Conservation (phyloP, 2,888 invertebrate genomes). For the Nipponacmea schrenckii region DNA sequence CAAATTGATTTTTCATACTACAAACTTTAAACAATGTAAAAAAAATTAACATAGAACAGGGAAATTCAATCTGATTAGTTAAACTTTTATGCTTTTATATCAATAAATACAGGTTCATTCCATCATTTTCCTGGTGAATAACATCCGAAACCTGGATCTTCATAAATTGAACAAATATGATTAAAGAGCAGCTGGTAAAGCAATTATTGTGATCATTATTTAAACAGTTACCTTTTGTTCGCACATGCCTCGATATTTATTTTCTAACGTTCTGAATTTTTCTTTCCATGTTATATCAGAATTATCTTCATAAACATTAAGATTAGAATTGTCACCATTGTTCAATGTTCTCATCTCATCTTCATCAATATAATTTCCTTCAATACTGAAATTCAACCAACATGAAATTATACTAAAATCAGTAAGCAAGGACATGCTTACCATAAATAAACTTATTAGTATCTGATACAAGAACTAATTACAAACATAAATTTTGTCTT, state of each 20-base stretch:
- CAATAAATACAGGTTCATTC: no score
- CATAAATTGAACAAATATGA: no score
- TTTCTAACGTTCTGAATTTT: constrained; percentile 41
- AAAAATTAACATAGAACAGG: no score
- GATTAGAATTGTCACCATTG: background rate
- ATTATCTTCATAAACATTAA: constrained; percentile 24
- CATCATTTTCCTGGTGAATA: no score
- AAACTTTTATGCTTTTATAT: background rate
- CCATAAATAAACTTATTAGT: background rate
- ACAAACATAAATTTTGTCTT: no score
- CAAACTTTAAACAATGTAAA: no score
- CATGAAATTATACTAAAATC: no score
- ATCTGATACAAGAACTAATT: no score
- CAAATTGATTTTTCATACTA: no score
- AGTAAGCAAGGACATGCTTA: background rate
- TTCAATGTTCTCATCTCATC: constrained; percentile 34
- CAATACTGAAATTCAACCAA: constrained; percentile 24
- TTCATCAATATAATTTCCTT: constrained; percentile 37
- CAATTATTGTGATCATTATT: no score
- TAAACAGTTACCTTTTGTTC: constrained; percentile 52
- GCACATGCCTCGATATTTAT: constrained; percentile 39
- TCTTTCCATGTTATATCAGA: constrained; percentile 32
- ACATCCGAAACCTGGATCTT: no score
- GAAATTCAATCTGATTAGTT: background rate
- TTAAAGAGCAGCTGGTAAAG: no score